Evolutionary conservation across 2,888 invertebrate species (phyloP), one percentile per base, ranked within the genome.

Genomic region (Phaedon cochleariae): DNA sequence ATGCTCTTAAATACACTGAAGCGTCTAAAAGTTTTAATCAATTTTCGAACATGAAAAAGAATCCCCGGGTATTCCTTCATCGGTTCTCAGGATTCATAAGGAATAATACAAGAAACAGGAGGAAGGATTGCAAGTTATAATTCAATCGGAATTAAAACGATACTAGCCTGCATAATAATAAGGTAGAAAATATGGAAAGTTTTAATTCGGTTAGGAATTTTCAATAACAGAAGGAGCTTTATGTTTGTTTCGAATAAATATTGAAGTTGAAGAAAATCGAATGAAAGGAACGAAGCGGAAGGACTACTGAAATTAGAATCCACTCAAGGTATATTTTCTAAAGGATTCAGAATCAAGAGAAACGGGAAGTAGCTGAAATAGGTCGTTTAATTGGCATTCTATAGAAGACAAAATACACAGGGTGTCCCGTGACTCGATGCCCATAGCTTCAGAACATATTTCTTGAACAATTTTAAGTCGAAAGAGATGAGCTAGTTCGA

Each of bases 21-120:
- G 78, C 80, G 80, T 80, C 80, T 81, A 81, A 81, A 83, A 82
- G 76, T 83, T 83, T 82, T 83, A 83, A 83, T 83, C 82, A 83
- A 83, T 83, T 83, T 82, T 81, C 80, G 80, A 82, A 82, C 80
- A 81, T 77, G 82, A 79, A 82, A 82, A 82, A 82, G 81, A 82
- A 81, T 69, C 65, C 64, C 64, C 61, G 65, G 55, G 67, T 69
- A 70, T 74, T 71, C 72, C 66, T 65, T 65, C 34, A 34, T 64
- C 57, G 46, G 61, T 60, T 53, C 51, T 52, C 65, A 21, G 48
- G 60, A 58, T 62, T 62, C 45, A 57, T 57, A 54, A 53, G 51
- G 64, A 70, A 71, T 74, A 69, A 72, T 70, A 70, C 65, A 72
- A 72, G 73, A 68, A 73, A 69, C 73, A 70, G 65, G 70, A 69